phyloP scores from a whole-genome alignment of 2,797 vertebrate genomes.

The Bryconaethiops microstoma region DNA sequence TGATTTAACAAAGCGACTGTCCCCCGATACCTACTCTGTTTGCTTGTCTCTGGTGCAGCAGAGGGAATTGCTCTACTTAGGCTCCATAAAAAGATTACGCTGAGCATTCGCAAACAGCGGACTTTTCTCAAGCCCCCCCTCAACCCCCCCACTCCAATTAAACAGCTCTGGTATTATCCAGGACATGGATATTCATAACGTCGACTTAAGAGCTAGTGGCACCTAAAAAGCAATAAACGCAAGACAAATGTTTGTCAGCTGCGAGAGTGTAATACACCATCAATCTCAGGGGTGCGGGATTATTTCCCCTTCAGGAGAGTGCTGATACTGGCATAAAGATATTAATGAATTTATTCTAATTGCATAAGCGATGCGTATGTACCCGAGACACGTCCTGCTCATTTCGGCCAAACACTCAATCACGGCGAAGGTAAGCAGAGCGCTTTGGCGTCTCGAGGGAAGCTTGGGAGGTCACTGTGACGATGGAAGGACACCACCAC shows the following conservation, averaged over 20 bases:
- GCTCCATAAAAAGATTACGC: slow-evolving; percentile 63
- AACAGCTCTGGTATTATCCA: slow-evolving; percentile 71
- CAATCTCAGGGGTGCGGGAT: slow-evolving; percentile 71
- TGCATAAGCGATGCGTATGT: slow-evolving; percentile 65
- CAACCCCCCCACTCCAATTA: slow-evolving; percentile 66
- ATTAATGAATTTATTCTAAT: slow-evolving; percentile 79
- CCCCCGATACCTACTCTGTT: slow-evolving; percentile 62
- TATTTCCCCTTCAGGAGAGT: slow-evolving; percentile 72
- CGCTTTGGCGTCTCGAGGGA: slow-evolving; percentile 8
- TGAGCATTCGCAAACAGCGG: slow-evolving; percentile 66
- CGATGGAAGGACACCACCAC: slow-evolving; percentile 69
- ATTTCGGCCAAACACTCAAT: slow-evolving; percentile 60
- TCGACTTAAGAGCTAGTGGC: slow-evolving; percentile 63
- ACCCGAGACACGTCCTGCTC: slow-evolving; percentile 57
- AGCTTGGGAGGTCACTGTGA: slow-evolving; percentile 22
- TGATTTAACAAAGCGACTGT: slow-evolving; percentile 69
- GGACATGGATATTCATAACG: slow-evolving; percentile 73
- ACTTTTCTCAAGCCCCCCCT: slow-evolving; percentile 50
- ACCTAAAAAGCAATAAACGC: slow-evolving; percentile 75
- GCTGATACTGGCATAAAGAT: slow-evolving; percentile 74
- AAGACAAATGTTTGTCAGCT: slow-evolving; percentile 81
- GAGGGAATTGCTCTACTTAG: slow-evolving; percentile 71
- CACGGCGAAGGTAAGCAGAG: slow-evolving; percentile 53
- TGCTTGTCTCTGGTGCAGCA: slow-evolving; percentile 60
- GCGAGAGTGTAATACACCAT: slow-evolving; percentile 66